Percentiles rank a stretch among this genome's conserved stretches.
Evolutionary conservation across 2,888 invertebrate species (phyloP).

Genomic region (Pterostichus madidus): DNA sequence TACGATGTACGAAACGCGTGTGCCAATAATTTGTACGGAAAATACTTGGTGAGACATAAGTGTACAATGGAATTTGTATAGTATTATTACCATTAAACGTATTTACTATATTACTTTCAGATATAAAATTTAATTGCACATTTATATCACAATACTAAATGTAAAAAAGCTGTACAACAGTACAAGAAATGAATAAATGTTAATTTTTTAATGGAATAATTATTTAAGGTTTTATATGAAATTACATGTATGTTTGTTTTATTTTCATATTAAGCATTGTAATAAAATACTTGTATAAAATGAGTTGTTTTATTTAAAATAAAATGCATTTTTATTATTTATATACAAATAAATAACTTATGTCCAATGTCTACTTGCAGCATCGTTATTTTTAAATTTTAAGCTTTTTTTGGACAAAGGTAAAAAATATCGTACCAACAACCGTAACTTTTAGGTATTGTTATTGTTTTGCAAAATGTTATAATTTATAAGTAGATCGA

Average conservation of each 20-base stretch:
- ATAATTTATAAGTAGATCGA: no score
- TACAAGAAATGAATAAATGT: constrained; percentile 41
- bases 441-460: no score
- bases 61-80: constrained; percentile 35
- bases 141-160: constrained; percentile 59
- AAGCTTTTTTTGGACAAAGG: no score
- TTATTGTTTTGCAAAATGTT: no score
- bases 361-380: no score
- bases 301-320: background rate
- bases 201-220: constrained; percentile 60
- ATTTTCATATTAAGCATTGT: constrained; percentile 60
- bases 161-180: constrained; percentile 34
- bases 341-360: no score
- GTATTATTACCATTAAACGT: constrained; percentile 64
- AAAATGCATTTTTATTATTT: background rate
- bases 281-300: constrained; percentile 59
- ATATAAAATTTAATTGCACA: constrained; percentile 49
- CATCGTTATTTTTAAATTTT: no score
- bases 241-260: constrained; percentile 51
- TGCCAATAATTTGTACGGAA: constrained; percentile 48
- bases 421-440: no score
- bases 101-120: constrained; percentile 45
- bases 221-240: constrained; percentile 64
- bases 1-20: constrained; percentile 42
- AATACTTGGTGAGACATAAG: constrained; percentile 22